Base-by-base conservation (phyloP, 2,888 invertebrate species). In the Tipula helvola region DNA sequence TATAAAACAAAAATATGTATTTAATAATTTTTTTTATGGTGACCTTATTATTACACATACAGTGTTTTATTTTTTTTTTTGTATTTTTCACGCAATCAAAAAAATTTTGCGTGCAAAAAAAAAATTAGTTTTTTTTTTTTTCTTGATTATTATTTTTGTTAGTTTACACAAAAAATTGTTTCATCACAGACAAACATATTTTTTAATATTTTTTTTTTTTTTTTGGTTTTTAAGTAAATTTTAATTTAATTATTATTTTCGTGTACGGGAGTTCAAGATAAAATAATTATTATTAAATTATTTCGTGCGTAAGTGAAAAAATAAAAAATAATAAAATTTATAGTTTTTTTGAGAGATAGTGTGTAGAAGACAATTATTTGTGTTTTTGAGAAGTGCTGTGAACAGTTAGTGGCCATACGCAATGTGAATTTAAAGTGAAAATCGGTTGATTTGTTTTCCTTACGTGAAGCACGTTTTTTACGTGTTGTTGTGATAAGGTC, bases 111-210 rank as follows among this genome's bases (percentile, higher is more conserved):
- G 71, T 71, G 71, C 71, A 71, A 71, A 71, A 71, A 71, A n/a
- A 71, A 71, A 71, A 71, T 71, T 71, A 71, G 71, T 71, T 71
- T 71, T 39, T 39, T 28, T 28, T 28, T 28, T 44, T 71, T 71
- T 71, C 71, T 71, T 71, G 71, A 71, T 71, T 71, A 71, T 71
- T 71, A 71, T 71, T 71, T 71, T 71, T 71, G 71, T 71, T 71
- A 71, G 71, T 71, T 71, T 71, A 71, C 71, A 71, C 71, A 71
- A 71, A 71, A 71, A 71, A 71, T 71, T 71, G 71, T 71, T 71
- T 71, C 71, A 71, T 71, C 71, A 71, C 71, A 71, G 71, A 71
- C 71, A 71, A 71, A 71, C 71, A 71, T 71, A 71, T 7, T 28
- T 18, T 28, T 28, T 28, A 28, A 28, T 28, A 28, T 28, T 28